Evolutionary conservation across 2,888 invertebrate genomes (phyloP), one percentile per base, ranked within the genome.

Genomic region (Cheilosia vulpina): DNA sequence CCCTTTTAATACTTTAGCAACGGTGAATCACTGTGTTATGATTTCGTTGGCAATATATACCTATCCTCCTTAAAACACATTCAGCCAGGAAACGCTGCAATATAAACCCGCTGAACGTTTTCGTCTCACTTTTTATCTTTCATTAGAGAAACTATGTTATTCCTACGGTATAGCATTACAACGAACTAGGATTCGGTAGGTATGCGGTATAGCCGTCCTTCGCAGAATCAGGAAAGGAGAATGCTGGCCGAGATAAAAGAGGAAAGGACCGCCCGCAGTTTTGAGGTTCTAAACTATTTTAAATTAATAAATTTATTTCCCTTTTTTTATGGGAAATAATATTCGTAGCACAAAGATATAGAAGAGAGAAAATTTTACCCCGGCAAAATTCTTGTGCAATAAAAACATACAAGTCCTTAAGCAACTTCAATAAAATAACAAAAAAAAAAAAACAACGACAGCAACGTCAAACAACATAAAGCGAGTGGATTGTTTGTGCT

Each of bases 241-340:
- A 65, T 9, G 15, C 11, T 41, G n/a, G 21, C 17, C 11, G 19
- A 24, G 24, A 41, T 19, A 55, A 38, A 38, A 38, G 34, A 34
- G 38, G 13, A 38, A 19, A 68, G 45, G 45, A 55, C 53, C n/a
- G 31, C 69, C 57, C n/a, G 47, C 57, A 57, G 57, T 57, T 31
- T 55, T 45, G 34, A 4, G 57, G 31, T 55, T 45, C 34, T 57
- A 57, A 69, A 57, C 69, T 69, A 69, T 57, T 69, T 69, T 57
- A 31, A 69, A 69, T 57, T 69, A 69, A 47, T 57, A 69, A 47
- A 68, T 55, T 57, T 57, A 11, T 53, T 55, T 50, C 27, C 2
- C 7, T 19, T 57, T 57, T 57, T 69, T 57, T 43, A 57, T 47
- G 34, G 2, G n/a, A 19, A 69, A 47, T 41, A 34, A 45, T 45